A percentile compares a stretch with the other conserved stretches of the same genome.
These are phyloP conservation scores for Ormyrus nitidulus DNA, from an alignment of 2,888 invertebrate genomes.

Conservation along the genomic window DNA sequence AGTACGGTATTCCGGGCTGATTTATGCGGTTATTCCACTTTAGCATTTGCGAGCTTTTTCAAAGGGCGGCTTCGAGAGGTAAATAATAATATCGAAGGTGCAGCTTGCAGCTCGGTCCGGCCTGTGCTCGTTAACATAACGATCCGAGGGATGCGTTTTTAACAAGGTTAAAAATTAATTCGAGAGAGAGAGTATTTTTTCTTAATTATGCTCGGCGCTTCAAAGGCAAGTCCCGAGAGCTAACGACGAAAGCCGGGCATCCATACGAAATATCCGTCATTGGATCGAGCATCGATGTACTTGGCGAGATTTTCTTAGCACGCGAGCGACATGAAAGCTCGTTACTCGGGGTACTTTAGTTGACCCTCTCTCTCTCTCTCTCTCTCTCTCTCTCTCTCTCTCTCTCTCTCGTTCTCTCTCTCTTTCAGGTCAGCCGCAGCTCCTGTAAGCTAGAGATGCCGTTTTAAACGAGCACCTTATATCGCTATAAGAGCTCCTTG, in stretches of 20 bases:
- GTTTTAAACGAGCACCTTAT: slow-evolving; percentile 54
- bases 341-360: slow-evolving; percentile 22
- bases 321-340: slow-evolving; percentile 37
- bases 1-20: background rate
- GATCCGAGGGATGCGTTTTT: too few species aligned
- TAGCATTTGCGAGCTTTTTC: too few species aligned
- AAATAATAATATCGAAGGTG: background rate
- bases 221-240: too few species aligned
- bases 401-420: background rate
- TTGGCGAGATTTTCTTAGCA: background rate
- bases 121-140: too few species aligned
- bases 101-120: too few species aligned
- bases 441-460: slow-evolving; percentile 19
- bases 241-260: too few species aligned
- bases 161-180: too few species aligned
- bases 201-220: too few species aligned
- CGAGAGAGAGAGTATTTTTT: too few species aligned
- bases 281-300: background rate
- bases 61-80: background rate
- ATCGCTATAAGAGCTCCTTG: slow-evolving; percentile 28
- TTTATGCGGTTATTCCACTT: background rate
- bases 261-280: background rate
- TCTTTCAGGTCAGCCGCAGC: slow-evolving; percentile 34
- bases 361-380: slow-evolving; percentile 14
- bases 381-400: background rate